These are phyloP conservation scores for Bradypodion pumilum DNA, from an alignment of 2,797 vertebrate genomes.

Conservation along the genomic window DNA sequence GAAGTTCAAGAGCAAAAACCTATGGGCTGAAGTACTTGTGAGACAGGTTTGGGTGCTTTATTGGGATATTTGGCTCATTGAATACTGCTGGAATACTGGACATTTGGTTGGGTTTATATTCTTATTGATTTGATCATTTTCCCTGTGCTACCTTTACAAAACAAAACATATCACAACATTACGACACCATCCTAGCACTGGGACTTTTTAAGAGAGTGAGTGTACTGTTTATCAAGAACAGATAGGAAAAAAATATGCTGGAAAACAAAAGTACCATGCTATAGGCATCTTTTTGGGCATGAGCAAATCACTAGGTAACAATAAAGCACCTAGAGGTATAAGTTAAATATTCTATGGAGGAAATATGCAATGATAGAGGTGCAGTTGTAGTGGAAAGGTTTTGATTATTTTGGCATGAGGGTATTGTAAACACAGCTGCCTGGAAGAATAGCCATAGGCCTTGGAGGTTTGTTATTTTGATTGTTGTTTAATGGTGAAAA, in stretches of 20 bases:
- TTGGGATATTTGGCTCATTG: not conserved
- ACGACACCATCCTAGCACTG: too few species aligned
- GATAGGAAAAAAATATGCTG: not conserved
- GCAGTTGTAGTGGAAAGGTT: constrained; percentile 19
- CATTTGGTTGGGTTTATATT: not conserved
- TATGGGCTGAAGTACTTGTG: too few species aligned
- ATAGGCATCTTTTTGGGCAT: constrained; percentile 1
- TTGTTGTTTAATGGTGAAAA: constrained; percentile 32
- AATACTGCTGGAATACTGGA: not conserved
- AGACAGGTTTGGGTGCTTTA: not conserved
- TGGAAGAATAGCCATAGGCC: constrained; percentile 17
- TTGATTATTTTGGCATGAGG: constrained; percentile 34
- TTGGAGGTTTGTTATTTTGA: constrained; percentile 31
- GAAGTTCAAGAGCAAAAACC: too few species aligned
- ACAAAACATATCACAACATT: not conserved
- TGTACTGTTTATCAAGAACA: not conserved
- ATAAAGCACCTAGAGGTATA: constrained; percentile 13
- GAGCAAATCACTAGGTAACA: constrained; percentile 22
- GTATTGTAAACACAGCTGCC: constrained; percentile 23
- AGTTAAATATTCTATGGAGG: constrained; percentile 25
- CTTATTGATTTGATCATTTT: not conserved
- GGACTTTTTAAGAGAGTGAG: not conserved
- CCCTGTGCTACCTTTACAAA: not conserved
- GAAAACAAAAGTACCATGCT: not conserved
- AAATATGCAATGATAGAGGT: constrained; percentile 14